A percentile compares a stretch with the other conserved stretches of the same genome.
Conservation (phyloP, 1,140 invertebrate species). For the Maniola jurtina region DNA sequence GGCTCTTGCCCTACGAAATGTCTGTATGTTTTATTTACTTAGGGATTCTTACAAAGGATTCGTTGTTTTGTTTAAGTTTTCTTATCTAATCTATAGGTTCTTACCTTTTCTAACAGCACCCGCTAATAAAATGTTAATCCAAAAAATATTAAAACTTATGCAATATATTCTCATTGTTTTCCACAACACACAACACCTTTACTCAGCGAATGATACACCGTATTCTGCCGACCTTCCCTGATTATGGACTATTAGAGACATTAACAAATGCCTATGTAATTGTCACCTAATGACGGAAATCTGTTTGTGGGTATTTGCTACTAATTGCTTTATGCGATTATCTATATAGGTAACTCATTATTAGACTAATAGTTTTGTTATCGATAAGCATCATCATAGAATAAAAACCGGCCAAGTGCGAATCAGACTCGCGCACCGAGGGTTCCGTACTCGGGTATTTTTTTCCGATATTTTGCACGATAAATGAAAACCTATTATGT, state of each 20-base stretch:
- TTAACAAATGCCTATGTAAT: slow-evolving; percentile 26
- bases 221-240: slow-evolving; percentile 5
- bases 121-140: slow-evolving; percentile 11
- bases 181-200: background rate
- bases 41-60: background rate
- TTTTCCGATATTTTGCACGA: too few species aligned
- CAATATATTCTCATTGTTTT: background rate
- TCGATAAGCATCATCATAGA: slow-evolving; percentile 10
- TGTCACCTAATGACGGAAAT: slow-evolving; percentile 20
- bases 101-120: slow-evolving; percentile 20
- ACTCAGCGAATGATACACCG: slow-evolving; percentile 9
- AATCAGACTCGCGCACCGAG: too few species aligned
- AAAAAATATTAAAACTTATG: slow-evolving; percentile 14
- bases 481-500: too few species aligned
- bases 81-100: background rate
- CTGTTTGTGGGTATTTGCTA: slow-evolving; percentile 20
- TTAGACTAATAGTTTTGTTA: slow-evolving; percentile 19
- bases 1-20: too few species aligned
- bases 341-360: background rate
- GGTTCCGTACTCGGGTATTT: too few species aligned
- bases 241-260: slow-evolving; percentile 4
- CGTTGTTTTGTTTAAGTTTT: too few species aligned
- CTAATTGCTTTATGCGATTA: slow-evolving; percentile 22
- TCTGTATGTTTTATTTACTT: too few species aligned
- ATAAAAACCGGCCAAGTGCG: too few species aligned